Conservation (phyloP, 2,797 vertebrate genomes). For the Oreochromis grahami region DNA sequence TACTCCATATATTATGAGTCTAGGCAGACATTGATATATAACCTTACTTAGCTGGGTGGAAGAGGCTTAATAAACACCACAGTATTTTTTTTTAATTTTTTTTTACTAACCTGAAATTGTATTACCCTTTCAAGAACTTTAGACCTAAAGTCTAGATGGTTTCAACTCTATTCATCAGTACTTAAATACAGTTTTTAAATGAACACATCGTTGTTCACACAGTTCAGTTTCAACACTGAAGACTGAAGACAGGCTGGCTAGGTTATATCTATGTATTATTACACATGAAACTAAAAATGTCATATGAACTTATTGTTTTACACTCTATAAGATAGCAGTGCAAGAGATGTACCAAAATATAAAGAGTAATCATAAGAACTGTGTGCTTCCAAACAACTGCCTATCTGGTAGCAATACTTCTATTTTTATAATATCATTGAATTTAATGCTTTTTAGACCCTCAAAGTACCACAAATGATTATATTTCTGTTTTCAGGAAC, state of each 20-base stretch:
- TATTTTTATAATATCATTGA: background rate
- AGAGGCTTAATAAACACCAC: background rate
- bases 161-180: background rate
- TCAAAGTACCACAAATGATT: background rate
- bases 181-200: background rate
- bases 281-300: background rate
- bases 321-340: background rate
- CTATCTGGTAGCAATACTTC: background rate
- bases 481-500: background rate
- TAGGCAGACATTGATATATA: background rate
- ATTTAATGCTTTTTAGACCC: background rate
- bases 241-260: background rate
- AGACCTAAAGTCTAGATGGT: background rate
- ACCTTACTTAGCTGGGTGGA: background rate
- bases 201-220: background rate
- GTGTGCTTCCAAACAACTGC: background rate
- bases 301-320: background rate
- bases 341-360: background rate
- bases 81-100: background rate
- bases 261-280: background rate
- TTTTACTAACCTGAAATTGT: background rate
- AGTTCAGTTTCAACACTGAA: background rate
- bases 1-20: background rate
- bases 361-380: background rate
- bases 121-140: background rate